Evolutionary conservation across 1,140 invertebrate species (phyloP).

Genomic region (Holcopasites calliopsidis): DNA sequence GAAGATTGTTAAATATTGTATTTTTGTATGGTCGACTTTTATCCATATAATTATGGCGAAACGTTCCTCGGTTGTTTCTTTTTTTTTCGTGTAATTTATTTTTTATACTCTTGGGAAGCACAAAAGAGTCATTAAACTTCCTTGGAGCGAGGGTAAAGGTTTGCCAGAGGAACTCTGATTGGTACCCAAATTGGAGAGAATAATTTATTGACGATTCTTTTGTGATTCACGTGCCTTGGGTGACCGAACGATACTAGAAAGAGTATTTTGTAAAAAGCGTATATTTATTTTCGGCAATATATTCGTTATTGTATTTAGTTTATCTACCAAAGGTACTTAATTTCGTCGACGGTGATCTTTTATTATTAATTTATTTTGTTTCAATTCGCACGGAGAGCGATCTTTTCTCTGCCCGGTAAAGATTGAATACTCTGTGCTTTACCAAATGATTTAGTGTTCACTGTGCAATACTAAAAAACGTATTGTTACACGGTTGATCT

Average conservation of each 20-base stretch:
- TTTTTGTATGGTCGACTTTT: slow-evolving; percentile 26
- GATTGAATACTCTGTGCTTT: neutral
- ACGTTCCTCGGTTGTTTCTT: slow-evolving; percentile 12
- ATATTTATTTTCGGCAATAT: slow-evolving; percentile 27
- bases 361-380: slow-evolving; percentile 8
- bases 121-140: slow-evolving; percentile 14
- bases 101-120: slow-evolving; percentile 49
- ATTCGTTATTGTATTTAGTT: slow-evolving; percentile 11
- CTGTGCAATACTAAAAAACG: neutral
- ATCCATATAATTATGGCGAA: slow-evolving; percentile 20
- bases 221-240: slow-evolving; percentile 38
- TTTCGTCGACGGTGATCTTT: neutral
- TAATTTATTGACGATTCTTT: slow-evolving; percentile 10
- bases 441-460: neutral
- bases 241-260: neutral
- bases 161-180: too few species aligned
- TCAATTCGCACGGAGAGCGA: neutral
- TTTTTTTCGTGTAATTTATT: slow-evolving; percentile 33
- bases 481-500: too few species aligned
- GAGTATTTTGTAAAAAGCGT: neutral
- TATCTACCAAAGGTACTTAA: neutral
- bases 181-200: neutral
- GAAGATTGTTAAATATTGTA: slow-evolving; percentile 8
- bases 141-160: neutral
- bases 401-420: neutral